Conservation (phyloP, 2,113 vertebrate species). For the Aspiorhynchus laticeps region DNA sequence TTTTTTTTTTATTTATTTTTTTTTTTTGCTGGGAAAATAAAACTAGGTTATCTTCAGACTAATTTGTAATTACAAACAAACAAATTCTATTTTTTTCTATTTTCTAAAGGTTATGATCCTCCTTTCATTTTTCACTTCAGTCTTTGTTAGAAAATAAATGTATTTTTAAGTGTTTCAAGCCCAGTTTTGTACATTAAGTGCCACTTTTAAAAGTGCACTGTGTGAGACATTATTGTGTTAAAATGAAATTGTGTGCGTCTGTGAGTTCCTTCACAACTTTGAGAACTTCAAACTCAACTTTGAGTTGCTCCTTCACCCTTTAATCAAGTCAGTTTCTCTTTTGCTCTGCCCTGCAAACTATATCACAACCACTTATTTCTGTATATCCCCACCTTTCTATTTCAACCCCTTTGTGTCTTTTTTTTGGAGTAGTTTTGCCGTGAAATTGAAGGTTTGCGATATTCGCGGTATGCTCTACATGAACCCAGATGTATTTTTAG, state of each 20-base stretch:
- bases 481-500: constrained; percentile 33
- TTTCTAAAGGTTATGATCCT: background rate
- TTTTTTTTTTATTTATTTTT: too few species aligned
- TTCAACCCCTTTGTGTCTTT: background rate
- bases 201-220: background rate
- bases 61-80: background rate
- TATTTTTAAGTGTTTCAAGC: background rate
- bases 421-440: background rate
- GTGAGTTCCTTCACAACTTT: background rate
- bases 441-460: background rate
- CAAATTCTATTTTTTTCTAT: background rate
- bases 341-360: constrained; percentile 21
- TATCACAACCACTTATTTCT: background rate
- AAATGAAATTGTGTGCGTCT: background rate
- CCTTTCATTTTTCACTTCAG: background rate
- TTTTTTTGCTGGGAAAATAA: too few species aligned
- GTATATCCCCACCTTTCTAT: constrained; percentile 2
- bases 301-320: background rate
- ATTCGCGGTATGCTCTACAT: background rate
- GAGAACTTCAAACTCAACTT: background rate
- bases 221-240: background rate
- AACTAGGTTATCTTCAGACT: background rate
- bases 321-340: background rate
- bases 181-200: background rate
- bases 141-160: background rate